These are phyloP conservation scores for Sebastes taczanowskii DNA, from an alignment of 2,797 vertebrate genomes.

Conservation along the genomic window DNA sequence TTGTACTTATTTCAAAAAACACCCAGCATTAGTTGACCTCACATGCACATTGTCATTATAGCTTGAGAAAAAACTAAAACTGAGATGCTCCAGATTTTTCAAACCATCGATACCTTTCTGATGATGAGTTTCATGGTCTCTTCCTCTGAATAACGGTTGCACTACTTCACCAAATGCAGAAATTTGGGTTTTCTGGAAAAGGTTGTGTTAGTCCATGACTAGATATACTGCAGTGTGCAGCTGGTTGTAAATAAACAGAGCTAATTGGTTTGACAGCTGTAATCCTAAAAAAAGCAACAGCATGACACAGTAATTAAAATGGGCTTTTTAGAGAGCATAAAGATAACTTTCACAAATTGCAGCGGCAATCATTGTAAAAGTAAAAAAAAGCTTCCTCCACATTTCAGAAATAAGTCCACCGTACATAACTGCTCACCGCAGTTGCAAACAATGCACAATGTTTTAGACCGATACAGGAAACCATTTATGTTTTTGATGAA, in stretches of 20 bases:
- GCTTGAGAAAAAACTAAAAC: neutral
- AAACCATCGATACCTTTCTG: neutral
- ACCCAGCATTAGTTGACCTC: neutral
- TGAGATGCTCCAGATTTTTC: too few relatives aligned
- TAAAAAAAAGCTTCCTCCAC: neutral
- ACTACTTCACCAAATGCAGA: neutral
- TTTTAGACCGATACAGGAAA: neutral
- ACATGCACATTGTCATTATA: neutral
- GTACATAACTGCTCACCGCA: neutral
- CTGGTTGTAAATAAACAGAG: neutral
- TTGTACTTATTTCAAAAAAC: neutral
- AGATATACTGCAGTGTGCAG: neutral
- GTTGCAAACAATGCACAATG: neutral
- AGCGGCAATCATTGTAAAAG: neutral
- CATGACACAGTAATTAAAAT: neutral
- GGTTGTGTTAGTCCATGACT: neutral
- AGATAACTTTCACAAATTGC: neutral
- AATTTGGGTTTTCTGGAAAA: neutral
- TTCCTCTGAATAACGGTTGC: neutral
- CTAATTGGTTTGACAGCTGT: neutral
- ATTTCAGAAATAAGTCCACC: neutral
- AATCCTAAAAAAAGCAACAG: neutral
- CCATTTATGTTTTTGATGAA: neutral
- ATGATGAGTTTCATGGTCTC: neutral
- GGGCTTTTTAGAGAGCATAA: neutral